A percentile compares a stretch with the other conserved stretches of the same genome.
Conservation (phyloP, 2,888 invertebrate genomes). For the Galerucella calmariensis region DNA sequence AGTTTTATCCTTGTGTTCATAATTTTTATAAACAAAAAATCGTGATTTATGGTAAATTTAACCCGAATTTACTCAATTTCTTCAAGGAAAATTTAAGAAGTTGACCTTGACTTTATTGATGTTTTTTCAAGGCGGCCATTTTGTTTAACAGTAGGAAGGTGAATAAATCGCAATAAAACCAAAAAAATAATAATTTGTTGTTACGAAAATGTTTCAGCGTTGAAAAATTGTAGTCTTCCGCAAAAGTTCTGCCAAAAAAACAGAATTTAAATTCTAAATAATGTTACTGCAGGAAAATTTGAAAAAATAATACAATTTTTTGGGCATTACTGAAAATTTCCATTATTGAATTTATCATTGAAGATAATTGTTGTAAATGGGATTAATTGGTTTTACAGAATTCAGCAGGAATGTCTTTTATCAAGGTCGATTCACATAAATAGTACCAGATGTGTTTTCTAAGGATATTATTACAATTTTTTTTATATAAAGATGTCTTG, state of each 20-base stretch:
- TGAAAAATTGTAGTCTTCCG: neutral
- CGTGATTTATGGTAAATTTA: neutral
- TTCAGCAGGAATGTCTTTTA: neutral
- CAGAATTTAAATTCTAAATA: no score
- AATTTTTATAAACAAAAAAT: neutral
- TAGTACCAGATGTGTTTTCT: slow-evolving; percentile 2
- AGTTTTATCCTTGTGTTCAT: neutral
- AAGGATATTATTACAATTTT: neutral
- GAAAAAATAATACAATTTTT: neutral
- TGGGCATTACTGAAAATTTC: neutral
- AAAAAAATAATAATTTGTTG: neutral
- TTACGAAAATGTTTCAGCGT: neutral
- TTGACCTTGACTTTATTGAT: slow-evolving; percentile 15
- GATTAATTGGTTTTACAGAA: neutral
- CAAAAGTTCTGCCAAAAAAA: neutral
- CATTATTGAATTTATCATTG: neutral
- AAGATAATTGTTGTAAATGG: neutral
- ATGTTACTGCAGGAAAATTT: neutral
- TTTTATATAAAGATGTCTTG: neutral
- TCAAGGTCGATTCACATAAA: neutral
- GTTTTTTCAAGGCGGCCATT: slow-evolving; percentile 7
- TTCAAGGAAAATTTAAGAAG: slow-evolving; percentile 13
- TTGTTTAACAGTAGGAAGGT: slow-evolving; percentile 13
- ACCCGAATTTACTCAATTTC: neutral
- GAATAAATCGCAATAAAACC: neutral